Percentiles rank a stretch among this genome's conserved stretches.
Evolutionary conservation across 2,797 vertebrate genomes (phyloP).

Genomic region (Pantherophis alleghaniensis): DNA sequence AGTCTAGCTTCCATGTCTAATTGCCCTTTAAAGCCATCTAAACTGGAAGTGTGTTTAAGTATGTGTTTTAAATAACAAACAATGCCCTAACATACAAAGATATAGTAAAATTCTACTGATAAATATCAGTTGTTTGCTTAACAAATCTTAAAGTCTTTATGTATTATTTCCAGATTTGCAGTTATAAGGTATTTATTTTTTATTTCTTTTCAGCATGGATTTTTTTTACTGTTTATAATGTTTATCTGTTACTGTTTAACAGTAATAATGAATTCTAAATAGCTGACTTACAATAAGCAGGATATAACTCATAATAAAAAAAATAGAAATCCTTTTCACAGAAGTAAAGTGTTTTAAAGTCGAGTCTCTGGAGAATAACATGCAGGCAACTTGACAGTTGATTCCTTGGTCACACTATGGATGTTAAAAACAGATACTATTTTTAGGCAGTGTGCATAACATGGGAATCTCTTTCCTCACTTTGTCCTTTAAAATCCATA

Average conservation of each 20-base stretch:
- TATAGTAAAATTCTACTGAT: not conserved
- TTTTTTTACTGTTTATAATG: not conserved
- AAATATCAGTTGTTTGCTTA: not conserved
- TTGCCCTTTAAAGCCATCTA: not conserved
- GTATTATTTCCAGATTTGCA: not conserved
- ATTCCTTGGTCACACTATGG: not conserved
- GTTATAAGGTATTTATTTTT: not conserved
- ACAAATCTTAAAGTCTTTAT: not conserved
- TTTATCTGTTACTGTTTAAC: not conserved
- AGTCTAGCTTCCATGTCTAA: not conserved
- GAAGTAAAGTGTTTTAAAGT: not conserved
- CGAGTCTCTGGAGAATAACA: not conserved
- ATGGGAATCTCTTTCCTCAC: not conserved
- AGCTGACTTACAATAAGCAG: not conserved
- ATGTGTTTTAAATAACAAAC: not conserved
- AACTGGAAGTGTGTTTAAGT: not conserved
- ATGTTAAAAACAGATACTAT: not conserved
- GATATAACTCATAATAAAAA: not conserved
- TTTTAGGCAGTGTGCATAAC: not conserved
- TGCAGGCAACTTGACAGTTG: not conserved
- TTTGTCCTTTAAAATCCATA: not conserved
- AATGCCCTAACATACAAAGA: not conserved
- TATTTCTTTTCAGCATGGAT: not conserved
- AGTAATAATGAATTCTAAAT: not conserved
- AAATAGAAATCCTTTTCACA: not conserved